Percentiles rank a stretch among this genome's conserved stretches.
phyloP scores from a whole-genome alignment of 1,140 invertebrate genomes.

The Sminthurinus signatus region DNA sequence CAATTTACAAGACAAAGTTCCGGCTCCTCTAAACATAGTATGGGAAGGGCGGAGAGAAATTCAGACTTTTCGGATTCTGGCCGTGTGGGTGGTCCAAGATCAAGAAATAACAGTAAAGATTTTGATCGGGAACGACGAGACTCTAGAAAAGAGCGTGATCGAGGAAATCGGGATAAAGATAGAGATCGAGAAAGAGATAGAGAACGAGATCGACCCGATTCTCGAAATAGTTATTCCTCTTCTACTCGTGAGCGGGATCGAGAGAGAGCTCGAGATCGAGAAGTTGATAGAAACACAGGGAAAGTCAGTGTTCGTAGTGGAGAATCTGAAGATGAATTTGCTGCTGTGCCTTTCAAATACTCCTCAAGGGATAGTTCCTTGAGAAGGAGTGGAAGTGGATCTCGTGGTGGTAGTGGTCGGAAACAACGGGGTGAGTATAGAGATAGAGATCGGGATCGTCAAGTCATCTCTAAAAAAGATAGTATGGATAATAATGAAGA shows the following conservation, averaged over 20 bases:
- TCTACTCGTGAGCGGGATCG: too few relatives aligned
- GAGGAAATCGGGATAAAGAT: constrained; percentile 7
- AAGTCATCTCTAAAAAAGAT: background rate
- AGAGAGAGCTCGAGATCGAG: too few relatives aligned
- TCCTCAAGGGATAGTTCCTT: constrained; percentile 15
- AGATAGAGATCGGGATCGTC: background rate
- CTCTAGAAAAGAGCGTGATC: too few relatives aligned
- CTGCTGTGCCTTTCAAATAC: background rate
- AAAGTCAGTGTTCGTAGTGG: background rate
- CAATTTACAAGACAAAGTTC: constrained; percentile 39
- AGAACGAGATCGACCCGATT: constrained; percentile 25
- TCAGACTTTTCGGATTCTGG: constrained; percentile 37
- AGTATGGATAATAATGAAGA: constrained; percentile 10
- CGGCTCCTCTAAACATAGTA: constrained; percentile 38
- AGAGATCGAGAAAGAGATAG: constrained; percentile 9
- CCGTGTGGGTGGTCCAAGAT: background rate
- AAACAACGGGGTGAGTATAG: too few relatives aligned
- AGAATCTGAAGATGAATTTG: constrained; percentile 10
- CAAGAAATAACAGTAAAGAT: constrained; percentile 16
- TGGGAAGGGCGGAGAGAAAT: constrained; percentile 17
- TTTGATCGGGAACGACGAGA: constrained; percentile 5
- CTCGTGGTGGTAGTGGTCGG: background rate
- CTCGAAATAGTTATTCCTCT: constrained; percentile 23
- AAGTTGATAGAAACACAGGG: too few relatives aligned
- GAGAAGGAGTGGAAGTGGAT: background rate